A percentile compares a stretch with the other conserved stretches of the same genome.
phyloP scores from a whole-genome alignment of 2,888 invertebrate genomes.

The Tribolium freemani region DNA sequence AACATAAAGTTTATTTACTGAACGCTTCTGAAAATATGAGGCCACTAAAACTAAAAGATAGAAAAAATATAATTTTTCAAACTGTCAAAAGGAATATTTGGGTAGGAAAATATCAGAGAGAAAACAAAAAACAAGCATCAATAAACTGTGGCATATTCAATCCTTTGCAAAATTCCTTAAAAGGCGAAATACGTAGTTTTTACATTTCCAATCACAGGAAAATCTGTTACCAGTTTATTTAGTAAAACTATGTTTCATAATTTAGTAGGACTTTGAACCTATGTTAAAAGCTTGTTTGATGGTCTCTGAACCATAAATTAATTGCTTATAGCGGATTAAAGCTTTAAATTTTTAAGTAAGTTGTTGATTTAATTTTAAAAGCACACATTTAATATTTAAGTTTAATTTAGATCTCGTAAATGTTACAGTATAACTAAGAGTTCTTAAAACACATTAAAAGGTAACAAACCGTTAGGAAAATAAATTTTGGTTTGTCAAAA shows the following conservation, averaged over 20 bases:
- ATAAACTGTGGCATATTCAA: conserved; percentile 8
- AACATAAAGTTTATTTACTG: conserved; percentile 2
- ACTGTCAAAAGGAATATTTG: conserved; percentile 21
- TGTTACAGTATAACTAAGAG: no score
- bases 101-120: not conserved
- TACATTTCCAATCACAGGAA: not conserved
- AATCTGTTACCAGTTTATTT: not conserved
- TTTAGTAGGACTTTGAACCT: not conserved
- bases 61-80: conserved; percentile 26
- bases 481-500: no score
- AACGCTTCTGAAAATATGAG: not conserved
- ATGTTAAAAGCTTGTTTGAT: not conserved
- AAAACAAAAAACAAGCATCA: conserved; percentile 14
- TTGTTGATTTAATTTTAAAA: no score
- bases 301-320: not conserved
- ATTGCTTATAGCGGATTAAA: not conserved
- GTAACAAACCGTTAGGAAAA: no score
- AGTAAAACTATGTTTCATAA: not conserved
- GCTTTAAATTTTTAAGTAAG: not conserved
- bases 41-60: conserved; percentile 9
- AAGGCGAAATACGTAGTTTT: not conserved
- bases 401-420: no score
- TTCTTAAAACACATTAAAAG: no score
- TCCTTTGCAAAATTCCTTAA: not conserved
- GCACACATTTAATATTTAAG: no score